These are phyloP conservation scores for Cirrhinus mrigala DNA, from an alignment of 2,797 vertebrate genomes.

Conservation along the genomic window DNA sequence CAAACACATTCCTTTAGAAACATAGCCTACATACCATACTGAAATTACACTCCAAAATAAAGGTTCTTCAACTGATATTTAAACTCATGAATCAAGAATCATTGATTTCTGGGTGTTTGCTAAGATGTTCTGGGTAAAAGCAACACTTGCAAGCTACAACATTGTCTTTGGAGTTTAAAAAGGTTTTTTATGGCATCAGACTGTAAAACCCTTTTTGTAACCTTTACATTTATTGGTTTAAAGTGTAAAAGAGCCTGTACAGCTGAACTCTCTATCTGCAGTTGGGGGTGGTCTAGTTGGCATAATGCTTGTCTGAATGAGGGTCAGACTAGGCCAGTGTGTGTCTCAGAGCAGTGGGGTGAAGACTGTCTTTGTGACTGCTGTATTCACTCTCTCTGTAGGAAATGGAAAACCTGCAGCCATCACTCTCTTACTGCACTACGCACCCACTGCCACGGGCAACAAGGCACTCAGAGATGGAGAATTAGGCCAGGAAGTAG, in stretches of 20 bases:
- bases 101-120: background rate
- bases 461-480: slow-evolving; percentile 29
- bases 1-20: background rate
- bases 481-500: slow-evolving; percentile 39
- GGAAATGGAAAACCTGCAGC: slow-evolving; percentile 1
- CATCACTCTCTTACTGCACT: background rate
- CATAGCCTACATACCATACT: background rate
- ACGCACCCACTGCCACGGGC: background rate
- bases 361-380: slow-evolving; percentile 35
- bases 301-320: background rate
- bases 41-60: background rate
- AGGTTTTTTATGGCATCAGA: background rate
- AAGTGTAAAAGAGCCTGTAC: background rate
- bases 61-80: background rate
- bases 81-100: background rate
- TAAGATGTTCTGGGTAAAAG: background rate
- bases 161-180: background rate
- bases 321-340: background rate
- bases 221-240: background rate
- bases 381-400: background rate
- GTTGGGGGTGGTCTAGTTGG: background rate
- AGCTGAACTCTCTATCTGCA: background rate
- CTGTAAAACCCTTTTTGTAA: background rate
- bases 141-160: background rate
- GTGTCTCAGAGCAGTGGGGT: background rate